Base-by-base conservation (phyloP, 2,797 vertebrate genomes). In the Tokudaia muenninki region DNA sequence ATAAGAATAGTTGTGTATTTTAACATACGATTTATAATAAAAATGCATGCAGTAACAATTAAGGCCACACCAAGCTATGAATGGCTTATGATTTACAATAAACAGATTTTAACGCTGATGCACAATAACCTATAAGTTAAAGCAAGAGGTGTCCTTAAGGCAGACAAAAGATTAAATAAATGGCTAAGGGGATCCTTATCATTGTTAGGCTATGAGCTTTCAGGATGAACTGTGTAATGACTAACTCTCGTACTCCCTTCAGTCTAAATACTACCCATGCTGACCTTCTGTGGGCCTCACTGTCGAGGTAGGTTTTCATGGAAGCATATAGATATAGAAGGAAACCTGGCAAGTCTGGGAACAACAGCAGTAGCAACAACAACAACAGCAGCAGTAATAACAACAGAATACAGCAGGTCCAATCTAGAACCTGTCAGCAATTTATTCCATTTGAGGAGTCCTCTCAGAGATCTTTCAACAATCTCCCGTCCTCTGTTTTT, bases 151-250 rank as follows among this genome's bases (percentile, higher is more conserved):
- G 1, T 74, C 41, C 78, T 87, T 63, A 95, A 94, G 34, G 50
- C 80, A 88, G 19, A 63, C 52, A 6, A 86, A 87, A 78, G 14
- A 75, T 77, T 74, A 91, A 44, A 47, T 82, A 91, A 44, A 55
- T 79, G 70, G 80, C 34, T 8, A 75, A 79, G 19, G 14, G 21
- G 19, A 55, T 41, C 47, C 59, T 92, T 93, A 31, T 21, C 80
- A n/a, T 65, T 19, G 80, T 31, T 81, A 94, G 87, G 86, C 91
- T 77, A 7, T 86, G 24, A 87, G 57, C 2, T 84, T 95, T 97
- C 82, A 37, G 67, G 57, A 52, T 59, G 17, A 80, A 37, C 34
- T 86, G 21, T 75, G 8, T 14, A 93, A 29, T 72, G 55, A 24
- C 4, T 9, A 82, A 14, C 41, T 82, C 44, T 31, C 26, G 79